Evolutionary conservation across 2,797 vertebrate genomes (phyloP), one percentile per base, ranked within the genome.

Genomic region (Falco naumanni): DNA sequence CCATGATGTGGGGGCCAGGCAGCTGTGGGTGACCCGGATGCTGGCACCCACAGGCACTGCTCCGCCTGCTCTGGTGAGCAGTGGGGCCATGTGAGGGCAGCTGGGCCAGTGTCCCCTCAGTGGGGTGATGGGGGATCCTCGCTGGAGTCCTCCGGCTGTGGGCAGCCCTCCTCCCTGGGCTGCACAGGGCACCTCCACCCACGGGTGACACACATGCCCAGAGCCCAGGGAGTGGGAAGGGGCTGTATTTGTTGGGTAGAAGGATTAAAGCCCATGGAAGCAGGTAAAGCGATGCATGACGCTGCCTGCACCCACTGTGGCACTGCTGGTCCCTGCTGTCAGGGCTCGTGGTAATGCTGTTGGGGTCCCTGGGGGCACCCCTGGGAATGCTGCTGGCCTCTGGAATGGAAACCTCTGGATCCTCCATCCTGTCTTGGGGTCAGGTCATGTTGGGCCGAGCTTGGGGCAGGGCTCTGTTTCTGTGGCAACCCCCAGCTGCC

Each of bases 91-190:
- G 31, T 0, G 2, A 86, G 80, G 80, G 81, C 77, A 79, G 45
- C 0, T 3, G 54, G 74, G 22, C 65, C 4, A 1, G 19, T 10
- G 2, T 68, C 11, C 24, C 56, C 21, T 34, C 15, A 39, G 15
- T 8, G 13, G 54, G 15, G 19, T 59, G 51, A 48, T 79, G 54
- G 37, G 37, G 24, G 28, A 50, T 53, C 54, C 51, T 93, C 25
- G 10, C n/a, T 18, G 51, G 22, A 83, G 56, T 20, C 53, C 26
- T 11, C 12, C 0, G 1, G 20, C 18, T 6, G 4, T 6, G 8
- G 31, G 48, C 39, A 84, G 11, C 22, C 45, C 60, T 43, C 50
- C 50, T 69, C 15, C 48, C 34, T 53, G 54, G 45, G 37, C 64
- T 84, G 29, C 78, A 47, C 0, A 1, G 39, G 80, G 20, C 54